A percentile compares a stretch with the other conserved stretches of the same genome.
Evolutionary conservation across 2,888 invertebrate species (phyloP).

Genomic region (Harmothoe impar): DNA sequence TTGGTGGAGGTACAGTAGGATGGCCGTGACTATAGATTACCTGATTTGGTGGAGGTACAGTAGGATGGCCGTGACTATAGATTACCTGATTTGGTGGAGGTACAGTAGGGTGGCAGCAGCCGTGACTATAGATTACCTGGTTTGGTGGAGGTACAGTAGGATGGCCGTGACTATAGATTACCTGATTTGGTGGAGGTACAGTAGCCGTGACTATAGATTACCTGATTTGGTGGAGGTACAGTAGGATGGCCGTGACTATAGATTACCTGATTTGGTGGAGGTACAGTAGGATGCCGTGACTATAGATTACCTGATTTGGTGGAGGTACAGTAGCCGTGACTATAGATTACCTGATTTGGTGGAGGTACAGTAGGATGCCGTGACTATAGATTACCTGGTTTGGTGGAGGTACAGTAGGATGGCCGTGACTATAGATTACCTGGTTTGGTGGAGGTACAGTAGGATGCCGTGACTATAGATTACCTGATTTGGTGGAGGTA

Average conservation of each 20-base stretch:
- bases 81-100: slow-evolving; percentile 23
- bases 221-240: background rate
- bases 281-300: background rate
- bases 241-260: background rate
- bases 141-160: background rate
- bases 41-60: background rate
- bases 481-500: slow-evolving; percentile 24
- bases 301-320: slow-evolving; percentile 21
- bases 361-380: background rate
- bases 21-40: background rate
- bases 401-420: background rate
- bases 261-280: slow-evolving; percentile 7
- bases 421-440: slow-evolving; percentile 4
- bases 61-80: background rate
- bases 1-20: background rate
- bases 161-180: background rate
- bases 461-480: background rate
- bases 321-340: background rate
- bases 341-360: slow-evolving; percentile 21
- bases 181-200: background rate
- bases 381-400: slow-evolving; percentile 11
- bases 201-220: background rate
- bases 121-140: slow-evolving; percentile 26
- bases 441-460: background rate
- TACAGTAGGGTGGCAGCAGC: background rate